Conservation (phyloP, 2,797 vertebrate genomes). For the Odontamblyopus lacepedii region DNA sequence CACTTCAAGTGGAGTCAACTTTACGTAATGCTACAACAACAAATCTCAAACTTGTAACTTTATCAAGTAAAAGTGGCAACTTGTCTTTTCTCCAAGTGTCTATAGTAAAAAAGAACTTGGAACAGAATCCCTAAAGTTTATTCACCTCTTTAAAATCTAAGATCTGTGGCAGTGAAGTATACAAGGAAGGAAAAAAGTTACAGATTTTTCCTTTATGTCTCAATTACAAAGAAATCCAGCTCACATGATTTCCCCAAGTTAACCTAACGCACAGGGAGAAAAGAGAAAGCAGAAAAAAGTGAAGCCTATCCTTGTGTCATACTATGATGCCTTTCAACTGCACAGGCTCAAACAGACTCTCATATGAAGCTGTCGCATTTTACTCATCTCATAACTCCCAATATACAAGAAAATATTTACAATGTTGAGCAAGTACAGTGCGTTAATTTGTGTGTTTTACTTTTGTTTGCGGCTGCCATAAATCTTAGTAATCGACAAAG, state of each 20-base stretch:
- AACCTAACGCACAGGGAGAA: slow-evolving; percentile 59
- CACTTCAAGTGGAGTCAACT: slow-evolving; percentile 19
- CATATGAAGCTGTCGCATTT: slow-evolving; percentile 74
- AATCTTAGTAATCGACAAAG: neutral
- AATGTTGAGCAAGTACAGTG: slow-evolving; percentile 35
- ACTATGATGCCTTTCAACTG: slow-evolving; percentile 71
- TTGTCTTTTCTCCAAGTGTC: slow-evolving; percentile 19
- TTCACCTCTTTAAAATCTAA: slow-evolving; percentile 45
- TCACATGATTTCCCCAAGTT: slow-evolving; percentile 74
- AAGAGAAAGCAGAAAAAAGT: slow-evolving; percentile 28
- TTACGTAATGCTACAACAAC: slow-evolving; percentile 21
- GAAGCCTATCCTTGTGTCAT: slow-evolving; percentile 68
- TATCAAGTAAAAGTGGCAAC: slow-evolving; percentile 11
- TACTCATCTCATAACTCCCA: slow-evolving; percentile 59
- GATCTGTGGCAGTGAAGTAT: slow-evolving; percentile 50
- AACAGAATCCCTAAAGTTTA: slow-evolving; percentile 27
- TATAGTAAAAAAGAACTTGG: slow-evolving; percentile 25
- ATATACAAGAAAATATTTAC: slow-evolving; percentile 61
- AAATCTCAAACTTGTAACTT: slow-evolving; percentile 11
- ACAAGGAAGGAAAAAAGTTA: slow-evolving; percentile 60
- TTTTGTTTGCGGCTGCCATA: slow-evolving; percentile 36
- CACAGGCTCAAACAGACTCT: slow-evolving; percentile 75
- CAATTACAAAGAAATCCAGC: slow-evolving; percentile 64
- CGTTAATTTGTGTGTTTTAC: slow-evolving; percentile 20
- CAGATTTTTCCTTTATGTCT: slow-evolving; percentile 63